These are phyloP conservation scores for Zaprionus inermis DNA, from an alignment of 1,140 invertebrate genomes.

Conservation along the genomic window DNA sequence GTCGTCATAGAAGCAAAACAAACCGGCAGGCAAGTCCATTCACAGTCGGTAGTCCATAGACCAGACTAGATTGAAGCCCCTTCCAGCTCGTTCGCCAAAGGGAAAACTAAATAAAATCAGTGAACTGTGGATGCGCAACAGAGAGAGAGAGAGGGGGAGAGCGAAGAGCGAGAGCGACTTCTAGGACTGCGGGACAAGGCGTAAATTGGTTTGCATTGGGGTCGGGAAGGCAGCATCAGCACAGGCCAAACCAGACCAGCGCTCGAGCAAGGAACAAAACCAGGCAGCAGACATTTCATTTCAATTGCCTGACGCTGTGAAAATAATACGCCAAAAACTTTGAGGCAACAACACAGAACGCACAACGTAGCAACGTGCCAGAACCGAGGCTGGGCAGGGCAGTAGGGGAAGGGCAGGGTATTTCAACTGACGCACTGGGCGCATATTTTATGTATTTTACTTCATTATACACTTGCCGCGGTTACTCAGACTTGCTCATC, in stretches of 20 bases:
- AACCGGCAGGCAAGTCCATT: slow-evolving; percentile 39
- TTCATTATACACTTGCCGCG: slow-evolving; percentile 58
- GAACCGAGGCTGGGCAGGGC: background rate
- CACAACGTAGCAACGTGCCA: background rate
- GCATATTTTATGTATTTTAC: slow-evolving; percentile 75
- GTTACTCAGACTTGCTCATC: slow-evolving; percentile 18
- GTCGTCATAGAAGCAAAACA: slow-evolving; percentile 37
- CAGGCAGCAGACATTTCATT: slow-evolving; percentile 55
- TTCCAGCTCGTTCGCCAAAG: slow-evolving; percentile 1
- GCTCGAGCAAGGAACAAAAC: slow-evolving; percentile 20
- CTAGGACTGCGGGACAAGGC: slow-evolving; percentile 53
- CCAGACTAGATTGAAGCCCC: slow-evolving; percentile 5
- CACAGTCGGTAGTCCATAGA: too few relatives aligned
- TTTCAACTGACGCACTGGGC: slow-evolving; percentile 32
- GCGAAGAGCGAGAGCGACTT: slow-evolving; percentile 17
- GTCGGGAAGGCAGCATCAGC: slow-evolving; percentile 9
- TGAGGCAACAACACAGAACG: slow-evolving; percentile 13
- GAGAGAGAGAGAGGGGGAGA: slow-evolving; percentile 25
- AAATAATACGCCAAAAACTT: slow-evolving; percentile 54
- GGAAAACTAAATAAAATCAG: slow-evolving; percentile 71
- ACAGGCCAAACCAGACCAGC: background rate
- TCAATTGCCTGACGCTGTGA: slow-evolving; percentile 50
- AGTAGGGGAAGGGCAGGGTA: background rate
- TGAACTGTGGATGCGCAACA: slow-evolving; percentile 60
- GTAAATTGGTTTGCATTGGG: slow-evolving; percentile 70